phyloP scores from a whole-genome alignment of 2,113 vertebrate genomes.

The Halcyon malimbica region DNA sequence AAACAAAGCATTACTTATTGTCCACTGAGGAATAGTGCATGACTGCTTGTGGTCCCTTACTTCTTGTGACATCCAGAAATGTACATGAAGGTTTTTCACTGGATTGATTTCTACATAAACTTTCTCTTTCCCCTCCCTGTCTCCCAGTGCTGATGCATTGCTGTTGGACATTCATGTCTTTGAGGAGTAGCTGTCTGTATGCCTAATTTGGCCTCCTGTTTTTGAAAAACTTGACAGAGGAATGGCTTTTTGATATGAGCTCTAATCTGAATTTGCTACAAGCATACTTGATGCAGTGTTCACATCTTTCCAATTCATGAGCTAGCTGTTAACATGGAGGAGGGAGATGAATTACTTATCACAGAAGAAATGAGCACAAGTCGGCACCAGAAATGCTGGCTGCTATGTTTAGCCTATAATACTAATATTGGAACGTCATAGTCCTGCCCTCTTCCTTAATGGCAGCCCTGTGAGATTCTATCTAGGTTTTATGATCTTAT shows the following conservation, averaged over 20 bases:
- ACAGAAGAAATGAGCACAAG: constrained; percentile 35
- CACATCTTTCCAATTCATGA: background rate
- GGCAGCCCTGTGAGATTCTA: constrained; percentile 25
- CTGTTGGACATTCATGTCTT: background rate
- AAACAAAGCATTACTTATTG: background rate
- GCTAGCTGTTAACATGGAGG: background rate
- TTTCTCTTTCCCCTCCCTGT: background rate
- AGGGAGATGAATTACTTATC: constrained; percentile 28
- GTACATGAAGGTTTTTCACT: background rate
- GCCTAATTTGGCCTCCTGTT: background rate
- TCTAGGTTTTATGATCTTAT: constrained; percentile 61
- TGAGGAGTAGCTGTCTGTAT: background rate
- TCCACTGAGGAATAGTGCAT: background rate
- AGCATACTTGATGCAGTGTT: background rate
- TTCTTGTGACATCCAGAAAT: background rate
- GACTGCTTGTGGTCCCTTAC: background rate
- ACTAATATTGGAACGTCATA: constrained; percentile 42
- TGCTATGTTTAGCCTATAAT: constrained; percentile 57
- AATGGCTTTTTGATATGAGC: background rate
- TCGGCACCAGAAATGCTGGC: background rate
- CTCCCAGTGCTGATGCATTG: background rate
- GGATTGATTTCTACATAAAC: background rate
- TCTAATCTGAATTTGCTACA: background rate
- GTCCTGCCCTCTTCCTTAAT: background rate
- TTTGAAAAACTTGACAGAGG: background rate